Evolutionary conservation across 1,140 invertebrate species (phyloP).

Genomic region (Chironomus tepperi): DNA sequence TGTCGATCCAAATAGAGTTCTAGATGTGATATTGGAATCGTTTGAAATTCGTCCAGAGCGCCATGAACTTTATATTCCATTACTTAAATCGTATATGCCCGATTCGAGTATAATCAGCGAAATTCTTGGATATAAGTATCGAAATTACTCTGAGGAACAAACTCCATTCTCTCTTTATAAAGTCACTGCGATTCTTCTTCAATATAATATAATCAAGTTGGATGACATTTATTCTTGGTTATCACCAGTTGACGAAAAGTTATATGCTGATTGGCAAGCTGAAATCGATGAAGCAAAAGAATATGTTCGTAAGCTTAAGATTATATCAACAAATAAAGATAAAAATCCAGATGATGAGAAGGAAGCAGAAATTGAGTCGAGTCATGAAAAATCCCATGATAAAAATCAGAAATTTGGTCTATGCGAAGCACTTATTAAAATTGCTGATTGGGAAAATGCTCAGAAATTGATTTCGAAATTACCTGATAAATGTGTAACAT

Average conservation of each 20-base stretch:
- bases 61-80: slow-evolving; percentile 69
- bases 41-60: slow-evolving; percentile 82
- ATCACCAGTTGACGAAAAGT: slow-evolving; percentile 71
- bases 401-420: slow-evolving; percentile 91
- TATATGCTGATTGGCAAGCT: slow-evolving; percentile 72
- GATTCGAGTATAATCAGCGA: slow-evolving; percentile 80
- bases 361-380: slow-evolving; percentile 41
- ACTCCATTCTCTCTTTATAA: slow-evolving; percentile 79
- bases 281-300: slow-evolving; percentile 77
- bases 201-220: slow-evolving; percentile 75
- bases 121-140: slow-evolving; percentile 90
- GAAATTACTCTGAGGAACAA: slow-evolving; percentile 58
- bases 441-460: slow-evolving; percentile 87
- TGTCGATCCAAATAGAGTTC: slow-evolving; percentile 94
- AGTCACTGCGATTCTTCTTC: slow-evolving; percentile 81
- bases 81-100: slow-evolving; percentile 79
- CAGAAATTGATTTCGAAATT: slow-evolving; percentile 66
- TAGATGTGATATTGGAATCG: slow-evolving; percentile 93
- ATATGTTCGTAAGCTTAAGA: slow-evolving; percentile 75
- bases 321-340: slow-evolving; percentile 76
- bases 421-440: slow-evolving; percentile 75
- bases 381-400: slow-evolving; percentile 47
- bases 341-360: slow-evolving; percentile 58
- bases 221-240: slow-evolving; percentile 89
- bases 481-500: slow-evolving; percentile 71